Evolutionary conservation across 2,888 invertebrate genomes (phyloP).

Genomic region (Leistus spinibarbis): DNA sequence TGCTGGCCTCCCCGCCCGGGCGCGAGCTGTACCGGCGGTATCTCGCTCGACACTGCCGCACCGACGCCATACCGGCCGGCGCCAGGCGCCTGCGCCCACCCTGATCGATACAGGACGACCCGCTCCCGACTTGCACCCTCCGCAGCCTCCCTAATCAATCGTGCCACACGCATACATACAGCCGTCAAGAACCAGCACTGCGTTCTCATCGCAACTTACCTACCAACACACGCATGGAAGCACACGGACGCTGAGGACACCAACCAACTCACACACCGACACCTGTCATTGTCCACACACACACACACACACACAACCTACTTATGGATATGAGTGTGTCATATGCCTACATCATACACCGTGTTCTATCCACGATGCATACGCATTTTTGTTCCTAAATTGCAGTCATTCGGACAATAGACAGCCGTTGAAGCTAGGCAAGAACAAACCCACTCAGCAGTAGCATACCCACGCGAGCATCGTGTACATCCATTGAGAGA

Average conservation of each 20-base stretch:
- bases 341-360: neutral
- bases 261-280: neutral
- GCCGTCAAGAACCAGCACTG: conserved; percentile 50
- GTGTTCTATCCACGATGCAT: conserved; percentile 23
- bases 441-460: neutral
- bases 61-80: conserved; percentile 41
- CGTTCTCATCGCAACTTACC: conserved; percentile 14
- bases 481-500: neutral
- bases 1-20: conserved; percentile 60
- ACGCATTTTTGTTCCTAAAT: neutral
- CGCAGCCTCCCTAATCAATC: conserved; percentile 54
- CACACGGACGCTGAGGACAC: neutral
- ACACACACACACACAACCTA: neutral
- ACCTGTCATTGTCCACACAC: conserved; percentile 44
- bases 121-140: conserved; percentile 57
- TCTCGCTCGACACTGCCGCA: conserved; percentile 55
- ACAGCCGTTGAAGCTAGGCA: neutral
- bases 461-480: neutral
- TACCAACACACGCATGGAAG: conserved; percentile 11
- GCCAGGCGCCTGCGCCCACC: conserved; percentile 41
- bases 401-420: neutral
- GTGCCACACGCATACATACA: conserved; percentile 55
- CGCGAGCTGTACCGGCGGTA: conserved; percentile 58
- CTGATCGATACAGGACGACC: conserved; percentile 46
- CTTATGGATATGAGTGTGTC: neutral